phyloP scores from a whole-genome alignment of 2,797 vertebrate species.

The Choloepus didactylus region DNA sequence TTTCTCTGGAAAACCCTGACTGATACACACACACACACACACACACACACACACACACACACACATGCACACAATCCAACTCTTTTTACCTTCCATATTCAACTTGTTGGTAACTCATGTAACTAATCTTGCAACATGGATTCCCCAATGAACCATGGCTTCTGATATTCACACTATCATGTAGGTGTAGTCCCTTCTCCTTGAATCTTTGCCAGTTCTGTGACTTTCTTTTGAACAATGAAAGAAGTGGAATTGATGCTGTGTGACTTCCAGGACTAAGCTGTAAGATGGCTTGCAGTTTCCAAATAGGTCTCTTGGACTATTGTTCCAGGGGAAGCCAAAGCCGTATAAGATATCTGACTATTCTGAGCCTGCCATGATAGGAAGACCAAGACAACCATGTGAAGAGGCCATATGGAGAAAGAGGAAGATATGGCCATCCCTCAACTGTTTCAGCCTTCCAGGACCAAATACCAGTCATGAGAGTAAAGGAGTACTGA shows the following conservation, averaged over 20 bases:
- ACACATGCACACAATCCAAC: no score
- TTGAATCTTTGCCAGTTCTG: accelerated
- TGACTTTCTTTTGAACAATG: accelerated
- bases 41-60: no score
- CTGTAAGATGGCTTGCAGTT: accelerated
- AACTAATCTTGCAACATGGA: no score
- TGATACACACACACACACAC: no score
- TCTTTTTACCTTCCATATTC: background rate
- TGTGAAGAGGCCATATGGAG: accelerated
- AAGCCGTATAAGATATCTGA: accelerated
- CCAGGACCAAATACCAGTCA: background rate
- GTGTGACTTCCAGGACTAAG: background rate
- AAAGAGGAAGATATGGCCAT: background rate
- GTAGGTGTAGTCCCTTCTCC: no score
- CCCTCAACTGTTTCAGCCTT: background rate
- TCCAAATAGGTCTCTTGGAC: accelerated
- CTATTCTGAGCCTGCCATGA: accelerated
- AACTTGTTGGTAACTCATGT: background rate
- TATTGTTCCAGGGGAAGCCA: background rate
- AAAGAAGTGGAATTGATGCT: accelerated
- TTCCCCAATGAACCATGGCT: no score
- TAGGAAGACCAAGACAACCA: no score
- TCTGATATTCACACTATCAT: accelerated
- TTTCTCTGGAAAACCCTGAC: no score
- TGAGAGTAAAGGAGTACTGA: accelerated